A percentile compares a stretch with the other conserved stretches of the same genome.
phyloP scores from a whole-genome alignment of 2,888 invertebrate genomes.

The Chalcosyrphus nemorum region DNA sequence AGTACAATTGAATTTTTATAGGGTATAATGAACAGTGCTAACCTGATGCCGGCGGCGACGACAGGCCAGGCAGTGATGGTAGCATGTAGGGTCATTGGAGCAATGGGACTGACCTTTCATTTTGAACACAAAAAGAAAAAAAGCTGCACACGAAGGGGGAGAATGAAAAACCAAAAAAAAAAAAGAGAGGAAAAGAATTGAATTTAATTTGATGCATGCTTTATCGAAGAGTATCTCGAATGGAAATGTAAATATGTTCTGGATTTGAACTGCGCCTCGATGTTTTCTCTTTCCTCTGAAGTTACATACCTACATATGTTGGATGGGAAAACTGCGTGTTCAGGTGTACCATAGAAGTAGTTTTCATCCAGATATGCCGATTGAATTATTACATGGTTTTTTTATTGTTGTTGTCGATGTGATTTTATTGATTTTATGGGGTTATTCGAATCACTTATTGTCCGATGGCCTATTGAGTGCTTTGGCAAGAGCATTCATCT shows the following conservation, averaged over 20 bases:
- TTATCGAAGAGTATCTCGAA: neutral
- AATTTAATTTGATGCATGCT: slow-evolving; percentile 14
- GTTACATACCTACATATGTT: too few species aligned
- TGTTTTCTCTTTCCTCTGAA: neutral
- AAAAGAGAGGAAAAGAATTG: neutral
- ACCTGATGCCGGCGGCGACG: slow-evolving; percentile 27
- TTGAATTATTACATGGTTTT: neutral
- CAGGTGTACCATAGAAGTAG: neutral
- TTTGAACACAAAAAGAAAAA: neutral
- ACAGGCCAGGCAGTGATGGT: neutral
- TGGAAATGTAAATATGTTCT: slow-evolving; percentile 1
- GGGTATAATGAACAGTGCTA: slow-evolving; percentile 41
- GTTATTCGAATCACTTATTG: too few species aligned
- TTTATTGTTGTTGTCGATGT: neutral
- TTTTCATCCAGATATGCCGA: neutral
- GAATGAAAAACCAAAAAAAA: neutral
- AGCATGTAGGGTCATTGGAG: slow-evolving; percentile 61
- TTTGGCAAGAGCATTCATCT: too few species aligned
- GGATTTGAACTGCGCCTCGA: neutral
- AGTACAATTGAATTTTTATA: slow-evolving; percentile 62
- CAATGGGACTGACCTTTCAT: slow-evolving; percentile 53
- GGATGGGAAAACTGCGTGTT: neutral
- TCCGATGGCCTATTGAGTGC: too few species aligned
- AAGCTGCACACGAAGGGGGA: neutral
- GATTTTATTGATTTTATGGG: too few species aligned